Conservation (phyloP, 1,140 invertebrate genomes). For the Papilio polyxenes region DNA sequence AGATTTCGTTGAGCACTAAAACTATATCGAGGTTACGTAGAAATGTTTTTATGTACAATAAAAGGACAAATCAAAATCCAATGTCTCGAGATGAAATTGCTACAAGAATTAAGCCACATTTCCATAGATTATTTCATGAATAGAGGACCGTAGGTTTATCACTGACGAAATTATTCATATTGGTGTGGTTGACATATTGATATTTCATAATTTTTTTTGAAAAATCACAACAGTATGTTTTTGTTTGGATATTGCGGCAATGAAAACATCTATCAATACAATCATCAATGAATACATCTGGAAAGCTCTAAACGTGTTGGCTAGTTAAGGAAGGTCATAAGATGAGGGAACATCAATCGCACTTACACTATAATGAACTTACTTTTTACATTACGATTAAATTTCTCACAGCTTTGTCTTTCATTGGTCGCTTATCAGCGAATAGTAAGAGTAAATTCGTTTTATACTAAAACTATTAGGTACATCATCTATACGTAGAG, state of each 20-base stretch:
- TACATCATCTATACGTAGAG: conserved; percentile 71
- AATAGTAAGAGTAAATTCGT: conserved; percentile 78
- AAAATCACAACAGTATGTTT: background rate
- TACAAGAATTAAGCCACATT: background rate
- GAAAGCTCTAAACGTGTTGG: conserved; percentile 48
- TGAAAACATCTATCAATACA: background rate
- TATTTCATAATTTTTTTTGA: background rate
- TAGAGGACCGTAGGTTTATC: background rate
- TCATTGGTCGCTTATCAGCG: conserved; percentile 79
- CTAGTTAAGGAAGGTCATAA: conserved; percentile 41
- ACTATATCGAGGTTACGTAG: background rate
- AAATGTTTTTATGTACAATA: conserved; percentile 1
- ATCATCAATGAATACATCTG: too few relatives aligned
- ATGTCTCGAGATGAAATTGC: background rate
- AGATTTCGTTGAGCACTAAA: conserved; percentile 14
- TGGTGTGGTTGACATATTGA: background rate
- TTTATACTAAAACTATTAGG: conserved; percentile 75
- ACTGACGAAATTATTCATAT: background rate
- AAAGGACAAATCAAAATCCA: background rate
- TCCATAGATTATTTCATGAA: background rate
- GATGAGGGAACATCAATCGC: conserved; percentile 45
- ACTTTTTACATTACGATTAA: conserved; percentile 79
- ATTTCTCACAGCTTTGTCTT: conserved; percentile 82
- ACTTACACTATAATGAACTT: conserved; percentile 75
- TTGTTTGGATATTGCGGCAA: conserved; percentile 37